Evolutionary conservation across 2,797 vertebrate genomes (phyloP), one percentile per base, ranked within the genome.

Genomic region (Astyanax mexicanus): DNA sequence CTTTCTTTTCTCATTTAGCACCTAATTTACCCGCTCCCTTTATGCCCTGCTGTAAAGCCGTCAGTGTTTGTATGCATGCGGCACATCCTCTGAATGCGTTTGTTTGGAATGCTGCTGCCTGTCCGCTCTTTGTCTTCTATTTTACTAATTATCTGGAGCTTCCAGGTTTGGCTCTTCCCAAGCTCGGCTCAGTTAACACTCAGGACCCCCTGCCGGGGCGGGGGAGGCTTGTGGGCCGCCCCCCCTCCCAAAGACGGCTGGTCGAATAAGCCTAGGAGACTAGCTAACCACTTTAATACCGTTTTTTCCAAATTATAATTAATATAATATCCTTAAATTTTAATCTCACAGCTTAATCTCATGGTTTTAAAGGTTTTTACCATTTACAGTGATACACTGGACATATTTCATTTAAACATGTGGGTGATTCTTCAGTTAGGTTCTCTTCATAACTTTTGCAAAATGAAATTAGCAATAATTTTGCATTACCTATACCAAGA

Each of bases 21-120:
- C 68, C 84, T 88, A 86, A 91, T 89, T 93, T 87, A 88, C 83
- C 62, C 66, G 74, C 85, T 61, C 83, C 81, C 84, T 89, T 92
- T 92, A 86, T 88, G 64, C 75, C 35, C 37, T 72, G 72, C 81
- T 91, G 88, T 88, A 82, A 89, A 89, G 87, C 86, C 83, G 77
- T 80, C 80, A 76, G 83, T 86, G 90, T 92, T 93, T 92, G 87
- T 88, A 91, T 92, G 91, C 91, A 89, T 89, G 88, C 83, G 80
- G 85, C 66, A 79, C 86, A 83, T 89, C 84, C 76, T 87, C 80
- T 85, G 81, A 86, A 87, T 85, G 78, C 80, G 81, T 89, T 91
- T 91, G 86, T 91, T 86, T 93, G 83, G 83, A 90, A 86, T 88
- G 86, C 86, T 86, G 88, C 81, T 86, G 80, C 88, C 85, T 80